Evolutionary conservation across 2,797 vertebrate genomes (phyloP), one percentile per base, ranked within the genome.

Genomic region (Crocidura indochinensis): DNA sequence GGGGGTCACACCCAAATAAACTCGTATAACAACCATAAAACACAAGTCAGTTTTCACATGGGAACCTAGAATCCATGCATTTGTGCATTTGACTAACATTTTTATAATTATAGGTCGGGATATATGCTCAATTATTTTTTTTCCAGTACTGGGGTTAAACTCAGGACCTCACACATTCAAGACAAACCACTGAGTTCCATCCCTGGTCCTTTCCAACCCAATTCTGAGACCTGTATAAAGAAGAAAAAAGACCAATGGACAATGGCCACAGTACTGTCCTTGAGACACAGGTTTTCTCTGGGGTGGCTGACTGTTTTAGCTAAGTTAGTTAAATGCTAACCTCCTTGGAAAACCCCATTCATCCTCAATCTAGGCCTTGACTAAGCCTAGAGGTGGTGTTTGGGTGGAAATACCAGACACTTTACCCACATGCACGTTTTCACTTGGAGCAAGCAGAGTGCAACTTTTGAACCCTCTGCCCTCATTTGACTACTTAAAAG

Each of bases 401-500:
- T 94, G n/a, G 76, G n/a, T 94, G 26, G 76, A 26, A 20, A 78
- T n/a, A 68, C 69, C 51, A 68, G 73, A 87, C 75, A 77, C 53
- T 56, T 8, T 62, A 19, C 83, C 46, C 51, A 31, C 47, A 44
- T 84, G 24, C 78, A 9, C 17, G 38, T 79, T 93, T 56, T 78
- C 76, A 73, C 81, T 64, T 76, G 74, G 72, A 72, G 75, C 51
- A 73, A 94, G 74, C 72, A 44, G 74, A 12, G 56, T 38, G 51
- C 60, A 84, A 82, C 71, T 14, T 73, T 27, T 94, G 77, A 79
- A 60, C 84, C 93, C 78, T 62, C 84, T 82, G 62, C 27, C 75
- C 69, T 83, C 17, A 38, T 82, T 91, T 87, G 67, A 82, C 72
- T 73, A 14, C 79, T 73, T 47, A 87, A 72, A 89, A 83, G 51